Evolutionary conservation across 2,113 vertebrate species (phyloP), one percentile per base, ranked within the genome.

Genomic region (Myotis brandtii): DNA sequence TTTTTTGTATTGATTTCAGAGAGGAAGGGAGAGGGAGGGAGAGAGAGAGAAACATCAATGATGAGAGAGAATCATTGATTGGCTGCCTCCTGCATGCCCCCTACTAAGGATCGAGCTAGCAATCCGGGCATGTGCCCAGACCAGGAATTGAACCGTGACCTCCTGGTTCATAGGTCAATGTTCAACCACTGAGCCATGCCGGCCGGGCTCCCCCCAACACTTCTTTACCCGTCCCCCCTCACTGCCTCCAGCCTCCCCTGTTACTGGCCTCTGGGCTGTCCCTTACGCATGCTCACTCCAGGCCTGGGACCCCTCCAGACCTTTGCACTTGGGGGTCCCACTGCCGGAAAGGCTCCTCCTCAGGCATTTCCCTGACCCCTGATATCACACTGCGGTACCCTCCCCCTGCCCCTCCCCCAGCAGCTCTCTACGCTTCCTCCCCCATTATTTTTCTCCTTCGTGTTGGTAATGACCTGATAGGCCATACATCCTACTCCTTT

Each of bases 381-480:
- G 13, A 12, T 2, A 18, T 3, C 46, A 77, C 25, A n/a, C 12
- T 23, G 2, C 2, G 40, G 46, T 1, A 4, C 6, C 40, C 40
- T 43, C 40, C 46, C 46, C 23, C 56, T 59, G 23, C 25, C 23
- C 48, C 2, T 66, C 20, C 16, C 9, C 77, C 70, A 3, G 25
- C n/a, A 75, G 20, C 40, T 82, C 27, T 46, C n/a, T 10, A 0
- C 10, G 23, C 37, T 84, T 34, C 8, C n/a, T 69, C 30, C 32
- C 17, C 27, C 37, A 4, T 56, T 83, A 25, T 80, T 85, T 48
- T 40, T 73, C 32, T 91, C 72, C 32, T 70, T 52, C 37, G 25
- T 72, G 81, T 46, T 96, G 52, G 32, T 34, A 25, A 79, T 69
- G 48, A 86, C 32, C 20, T 27, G 40, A 56, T 67, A 14, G 18